phyloP scores from a whole-genome alignment of 2,797 vertebrate genomes.

The Ceyx erithaca region DNA sequence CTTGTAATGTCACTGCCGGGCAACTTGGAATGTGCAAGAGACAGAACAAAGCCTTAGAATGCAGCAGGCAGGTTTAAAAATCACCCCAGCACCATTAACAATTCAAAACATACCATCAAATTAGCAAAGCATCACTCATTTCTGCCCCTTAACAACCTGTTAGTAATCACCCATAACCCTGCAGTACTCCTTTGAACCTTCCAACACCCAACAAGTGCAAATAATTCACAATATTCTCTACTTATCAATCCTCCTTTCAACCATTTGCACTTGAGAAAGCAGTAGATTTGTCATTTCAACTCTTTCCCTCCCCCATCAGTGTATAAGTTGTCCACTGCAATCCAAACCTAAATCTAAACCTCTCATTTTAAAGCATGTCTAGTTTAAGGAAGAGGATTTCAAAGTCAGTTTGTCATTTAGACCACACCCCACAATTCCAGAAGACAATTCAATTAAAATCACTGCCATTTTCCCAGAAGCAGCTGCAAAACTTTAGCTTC shows the following conservation, averaged over 20 bases:
- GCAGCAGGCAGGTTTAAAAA: background rate
- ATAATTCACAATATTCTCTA: background rate
- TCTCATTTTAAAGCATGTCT: background rate
- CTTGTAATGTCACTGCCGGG: constrained; percentile 97
- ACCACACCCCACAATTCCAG: constrained; percentile 32
- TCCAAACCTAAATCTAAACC: background rate
- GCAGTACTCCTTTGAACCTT: background rate
- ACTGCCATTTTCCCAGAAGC: constrained; percentile 46
- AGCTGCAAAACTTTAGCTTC: constrained; percentile 47
- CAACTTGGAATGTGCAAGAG: constrained; percentile 80
- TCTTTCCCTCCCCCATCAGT: background rate
- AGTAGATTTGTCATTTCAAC: background rate
- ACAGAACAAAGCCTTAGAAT: constrained; percentile 43
- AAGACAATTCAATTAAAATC: constrained; percentile 53
- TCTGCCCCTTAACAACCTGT: background rate
- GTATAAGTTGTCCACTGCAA: background rate
- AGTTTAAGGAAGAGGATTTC: background rate
- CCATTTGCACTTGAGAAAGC: background rate
- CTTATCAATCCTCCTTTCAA: background rate
- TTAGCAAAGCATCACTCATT: constrained; percentile 12
- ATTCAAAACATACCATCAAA: constrained; percentile 13
- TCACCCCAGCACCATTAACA: background rate
- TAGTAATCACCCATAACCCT: background rate
- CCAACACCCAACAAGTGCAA: background rate
- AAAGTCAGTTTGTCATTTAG: constrained; percentile 8